Conservation (phyloP, 1,140 invertebrate species). For the Drosophila ohnishii region DNA sequence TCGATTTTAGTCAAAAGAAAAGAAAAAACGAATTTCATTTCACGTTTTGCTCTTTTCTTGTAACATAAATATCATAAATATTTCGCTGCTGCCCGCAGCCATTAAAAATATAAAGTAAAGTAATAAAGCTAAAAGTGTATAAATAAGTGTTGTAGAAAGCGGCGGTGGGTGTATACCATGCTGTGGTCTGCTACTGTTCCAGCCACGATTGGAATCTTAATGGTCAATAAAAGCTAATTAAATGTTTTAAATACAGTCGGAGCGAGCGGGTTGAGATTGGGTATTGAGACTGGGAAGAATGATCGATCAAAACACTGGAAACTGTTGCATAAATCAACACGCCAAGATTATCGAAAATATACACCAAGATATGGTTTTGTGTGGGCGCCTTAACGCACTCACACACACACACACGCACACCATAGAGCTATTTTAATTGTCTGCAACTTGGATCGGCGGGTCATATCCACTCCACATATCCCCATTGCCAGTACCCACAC, state of each 20-base stretch:
- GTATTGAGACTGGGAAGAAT: slow-evolving; percentile 8
- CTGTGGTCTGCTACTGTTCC: slow-evolving; percentile 55
- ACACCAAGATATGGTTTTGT: slow-evolving; percentile 19
- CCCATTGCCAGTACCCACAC: slow-evolving; percentile 9
- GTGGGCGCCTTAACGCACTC: slow-evolving; percentile 34
- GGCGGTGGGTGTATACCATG: slow-evolving; percentile 53
- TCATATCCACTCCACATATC: slow-evolving; percentile 7
- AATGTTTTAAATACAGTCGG: slow-evolving; percentile 54
- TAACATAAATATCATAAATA: slow-evolving; percentile 75
- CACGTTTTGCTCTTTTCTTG: slow-evolving; percentile 59
- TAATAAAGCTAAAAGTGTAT: slow-evolving; percentile 58
- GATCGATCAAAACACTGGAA: slow-evolving; percentile 64
- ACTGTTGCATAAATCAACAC: slow-evolving; percentile 64
- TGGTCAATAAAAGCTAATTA: slow-evolving; percentile 75
- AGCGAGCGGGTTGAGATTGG: slow-evolving; percentile 10
- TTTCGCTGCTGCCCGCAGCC: slow-evolving; percentile 52
- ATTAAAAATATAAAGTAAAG: slow-evolving; percentile 63
- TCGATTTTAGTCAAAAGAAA: slow-evolving; percentile 63
- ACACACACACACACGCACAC: slow-evolving; percentile 30
- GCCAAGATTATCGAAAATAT: slow-evolving; percentile 39
- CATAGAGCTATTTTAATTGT: slow-evolving; percentile 51
- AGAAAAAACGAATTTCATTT: slow-evolving; percentile 20
- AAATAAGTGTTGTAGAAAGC: slow-evolving; percentile 64
- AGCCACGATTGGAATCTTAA: slow-evolving; percentile 71
- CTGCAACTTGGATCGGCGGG: slow-evolving; percentile 27